phyloP scores from a whole-genome alignment of 2,888 invertebrate genomes.

The Allophyes oxyacanthae region DNA sequence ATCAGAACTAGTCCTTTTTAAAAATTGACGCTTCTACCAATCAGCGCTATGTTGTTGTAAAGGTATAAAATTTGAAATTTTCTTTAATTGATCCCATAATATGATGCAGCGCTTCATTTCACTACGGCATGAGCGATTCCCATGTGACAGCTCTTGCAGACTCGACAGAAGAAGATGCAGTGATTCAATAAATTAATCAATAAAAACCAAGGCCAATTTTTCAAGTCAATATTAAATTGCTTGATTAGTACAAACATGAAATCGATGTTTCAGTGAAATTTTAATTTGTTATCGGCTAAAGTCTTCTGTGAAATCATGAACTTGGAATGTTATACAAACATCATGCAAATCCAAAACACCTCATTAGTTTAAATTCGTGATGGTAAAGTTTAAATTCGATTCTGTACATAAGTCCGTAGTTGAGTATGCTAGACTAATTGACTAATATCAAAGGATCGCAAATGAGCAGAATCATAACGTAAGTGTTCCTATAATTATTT shows the following conservation, averaged over 20 bases:
- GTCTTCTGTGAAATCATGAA: background rate
- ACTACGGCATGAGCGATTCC: too few relatives aligned
- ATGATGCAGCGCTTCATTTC: too few relatives aligned
- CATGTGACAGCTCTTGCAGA: background rate
- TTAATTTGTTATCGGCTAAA: conserved; percentile 14
- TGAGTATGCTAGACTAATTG: background rate
- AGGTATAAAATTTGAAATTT: too few relatives aligned
- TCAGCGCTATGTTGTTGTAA: too few relatives aligned
- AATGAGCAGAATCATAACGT: too few relatives aligned
- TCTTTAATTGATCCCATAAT: too few relatives aligned
- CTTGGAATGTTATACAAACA: conserved; percentile 1
- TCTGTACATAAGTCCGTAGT: background rate
- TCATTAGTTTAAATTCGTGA: background rate
- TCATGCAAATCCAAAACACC: background rate
- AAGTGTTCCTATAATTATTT: too few relatives aligned
- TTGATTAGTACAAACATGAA: conserved; percentile 5
- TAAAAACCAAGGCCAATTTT: background rate
- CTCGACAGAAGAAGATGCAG: too few relatives aligned
- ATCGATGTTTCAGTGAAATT: conserved; percentile 12
- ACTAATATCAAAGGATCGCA: too few relatives aligned
- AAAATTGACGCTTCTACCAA: too few relatives aligned
- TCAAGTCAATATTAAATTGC: background rate
- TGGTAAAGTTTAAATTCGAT: background rate
- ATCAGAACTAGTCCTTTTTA: too few relatives aligned
- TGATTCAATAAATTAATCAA: too few relatives aligned